phyloP scores from a whole-genome alignment of 2,113 vertebrate species.

The Ariopsis seemanni region DNA sequence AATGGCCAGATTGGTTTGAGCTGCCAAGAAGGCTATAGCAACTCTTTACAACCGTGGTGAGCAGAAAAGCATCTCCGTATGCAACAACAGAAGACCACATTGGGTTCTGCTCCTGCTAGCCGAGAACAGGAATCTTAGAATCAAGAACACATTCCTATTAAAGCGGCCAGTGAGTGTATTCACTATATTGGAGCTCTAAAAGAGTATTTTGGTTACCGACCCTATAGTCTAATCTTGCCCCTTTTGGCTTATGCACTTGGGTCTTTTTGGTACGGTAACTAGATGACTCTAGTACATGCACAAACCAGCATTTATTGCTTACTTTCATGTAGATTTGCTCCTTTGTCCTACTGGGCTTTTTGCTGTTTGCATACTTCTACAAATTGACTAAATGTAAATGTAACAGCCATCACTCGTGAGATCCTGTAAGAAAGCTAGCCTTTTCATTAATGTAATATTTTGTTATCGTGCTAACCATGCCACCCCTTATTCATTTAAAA shows the following conservation, averaged over 20 bases:
- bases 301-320: neutral
- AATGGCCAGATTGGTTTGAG: too few relatives aligned
- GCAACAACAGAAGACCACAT: too few relatives aligned
- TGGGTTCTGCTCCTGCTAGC: too few relatives aligned
- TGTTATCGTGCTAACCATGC: neutral
- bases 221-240: too few relatives aligned
- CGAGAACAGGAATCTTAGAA: too few relatives aligned
- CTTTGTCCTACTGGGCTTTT: neutral
- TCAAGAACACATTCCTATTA: too few relatives aligned
- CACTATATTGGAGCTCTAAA: too few relatives aligned
- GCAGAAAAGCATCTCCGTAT: too few relatives aligned
- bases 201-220: too few relatives aligned
- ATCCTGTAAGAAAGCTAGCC: neutral
- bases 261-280: neutral
- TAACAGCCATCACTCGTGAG: neutral
- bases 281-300: neutral
- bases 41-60: too few relatives aligned
- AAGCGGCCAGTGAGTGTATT: too few relatives aligned
- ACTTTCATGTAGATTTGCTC: neutral
- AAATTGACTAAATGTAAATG: neutral
- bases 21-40: too few relatives aligned
- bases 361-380: neutral
- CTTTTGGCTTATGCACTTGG: neutral
- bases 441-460: constrained; percentile 9
- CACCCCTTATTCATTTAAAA: neutral